A percentile compares a stretch with the other conserved stretches of the same genome.
Evolutionary conservation across 2,113 vertebrate species (phyloP).

Genomic region (Vulpes ferrilata): DNA sequence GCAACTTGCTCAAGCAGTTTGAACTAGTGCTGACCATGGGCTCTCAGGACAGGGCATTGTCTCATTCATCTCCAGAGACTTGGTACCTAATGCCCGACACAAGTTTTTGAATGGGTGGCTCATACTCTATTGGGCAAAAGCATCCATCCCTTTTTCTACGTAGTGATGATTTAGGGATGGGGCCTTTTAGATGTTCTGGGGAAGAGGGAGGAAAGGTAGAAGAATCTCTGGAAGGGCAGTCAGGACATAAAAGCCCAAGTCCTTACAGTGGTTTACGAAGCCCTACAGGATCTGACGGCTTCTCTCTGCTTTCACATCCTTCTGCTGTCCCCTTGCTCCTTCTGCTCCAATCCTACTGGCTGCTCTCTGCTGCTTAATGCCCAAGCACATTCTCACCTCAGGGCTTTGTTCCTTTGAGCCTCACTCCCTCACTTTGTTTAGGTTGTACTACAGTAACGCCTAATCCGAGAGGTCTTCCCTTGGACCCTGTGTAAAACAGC

Average conservation of each 20-base stretch:
- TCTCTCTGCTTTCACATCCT: not conserved
- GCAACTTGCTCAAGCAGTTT: not conserved
- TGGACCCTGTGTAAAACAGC: fast-evolving
- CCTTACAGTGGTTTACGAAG: not conserved
- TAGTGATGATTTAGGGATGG: not conserved
- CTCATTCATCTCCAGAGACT: not conserved
- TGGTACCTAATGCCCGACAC: not conserved
- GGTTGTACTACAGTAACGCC: not conserved
- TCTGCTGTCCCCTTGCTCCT: fast-evolving
- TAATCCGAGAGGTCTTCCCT: not conserved
- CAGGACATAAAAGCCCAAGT: not conserved
- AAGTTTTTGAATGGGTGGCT: not conserved
- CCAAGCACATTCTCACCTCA: too few species aligned
- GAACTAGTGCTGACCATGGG: not conserved
- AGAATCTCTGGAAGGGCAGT: not conserved
- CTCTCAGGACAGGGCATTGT: not conserved
- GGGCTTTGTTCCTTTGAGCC: not conserved
- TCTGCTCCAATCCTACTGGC: not conserved
- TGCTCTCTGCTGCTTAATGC: not conserved
- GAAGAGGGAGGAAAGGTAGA: not conserved
- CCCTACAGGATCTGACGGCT: fast-evolving
- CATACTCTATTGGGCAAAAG: not conserved
- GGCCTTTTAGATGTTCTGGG: not conserved
- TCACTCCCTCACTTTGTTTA: not conserved
- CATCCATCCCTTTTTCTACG: not conserved